These are phyloP conservation scores for Ceyx melanurus DNA, from an alignment of 2,113 vertebrate genomes.

Conservation along the genomic window DNA sequence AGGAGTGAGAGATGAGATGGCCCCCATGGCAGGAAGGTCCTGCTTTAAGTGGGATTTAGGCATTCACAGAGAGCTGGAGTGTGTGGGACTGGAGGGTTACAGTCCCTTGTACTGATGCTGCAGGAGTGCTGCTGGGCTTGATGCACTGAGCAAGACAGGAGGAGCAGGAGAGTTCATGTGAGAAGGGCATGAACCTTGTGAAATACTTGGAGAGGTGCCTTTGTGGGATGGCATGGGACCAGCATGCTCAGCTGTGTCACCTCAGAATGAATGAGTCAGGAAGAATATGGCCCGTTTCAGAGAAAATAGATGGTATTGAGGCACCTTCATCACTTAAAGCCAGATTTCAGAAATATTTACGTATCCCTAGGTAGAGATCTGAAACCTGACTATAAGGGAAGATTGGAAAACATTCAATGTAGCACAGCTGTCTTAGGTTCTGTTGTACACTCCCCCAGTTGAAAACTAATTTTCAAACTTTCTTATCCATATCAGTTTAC, in stretches of 20 bases:
- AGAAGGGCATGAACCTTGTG: not conserved
- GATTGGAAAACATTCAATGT: not conserved
- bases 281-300: not conserved
- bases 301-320: not conserved
- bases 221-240: not conserved
- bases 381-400: not conserved
- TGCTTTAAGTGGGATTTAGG: not conserved
- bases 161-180: not conserved
- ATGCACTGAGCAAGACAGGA: fast-evolving
- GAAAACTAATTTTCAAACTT: not conserved
- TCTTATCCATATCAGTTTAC: not conserved
- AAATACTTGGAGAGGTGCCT: not conserved
- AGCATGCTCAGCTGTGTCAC: not conserved
- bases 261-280: not conserved
- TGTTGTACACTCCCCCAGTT: not conserved
- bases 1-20: not conserved
- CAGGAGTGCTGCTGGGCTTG: fast-evolving
- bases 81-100: not conserved
- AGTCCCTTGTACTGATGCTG: not conserved
- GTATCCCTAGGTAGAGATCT: not conserved
- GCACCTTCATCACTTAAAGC: not conserved
- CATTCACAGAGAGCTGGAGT: not conserved
- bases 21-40: fast-evolving
- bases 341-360: not conserved
- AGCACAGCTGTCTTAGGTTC: not conserved